phyloP scores from a whole-genome alignment of 2,888 invertebrate species.

The Mantis religiosa region DNA sequence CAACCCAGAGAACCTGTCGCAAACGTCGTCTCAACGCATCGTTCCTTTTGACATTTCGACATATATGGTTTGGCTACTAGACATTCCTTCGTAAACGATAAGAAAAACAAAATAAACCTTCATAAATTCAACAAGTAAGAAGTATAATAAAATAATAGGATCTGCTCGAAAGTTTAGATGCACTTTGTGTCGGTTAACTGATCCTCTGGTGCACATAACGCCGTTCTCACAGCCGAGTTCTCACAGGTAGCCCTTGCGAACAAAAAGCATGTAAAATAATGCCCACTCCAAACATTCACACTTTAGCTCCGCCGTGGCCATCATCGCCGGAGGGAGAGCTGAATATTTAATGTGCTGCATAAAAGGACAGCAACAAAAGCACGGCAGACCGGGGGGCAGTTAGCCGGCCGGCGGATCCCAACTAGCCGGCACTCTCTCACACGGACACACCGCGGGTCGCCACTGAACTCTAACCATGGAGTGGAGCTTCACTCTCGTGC shows the following conservation, averaged over 20 bases:
- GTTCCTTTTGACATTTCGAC: too few relatives aligned
- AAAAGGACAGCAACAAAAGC: neutral
- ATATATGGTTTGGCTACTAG: too few relatives aligned
- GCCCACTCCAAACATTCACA: conserved; percentile 9
- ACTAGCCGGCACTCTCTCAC: neutral
- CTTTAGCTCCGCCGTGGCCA: neutral
- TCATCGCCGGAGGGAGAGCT: neutral
- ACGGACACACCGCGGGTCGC: neutral
- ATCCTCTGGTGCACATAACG: neutral
- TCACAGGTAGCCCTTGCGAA: neutral
- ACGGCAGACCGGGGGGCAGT: neutral
- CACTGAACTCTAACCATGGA: neutral
- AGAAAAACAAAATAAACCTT: too few relatives aligned
- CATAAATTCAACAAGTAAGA: too few relatives aligned
- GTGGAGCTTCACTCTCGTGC: too few relatives aligned
- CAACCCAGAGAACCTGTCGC: too few relatives aligned
- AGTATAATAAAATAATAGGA: too few relatives aligned
- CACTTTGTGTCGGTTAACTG: neutral
- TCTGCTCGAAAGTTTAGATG: too few relatives aligned
- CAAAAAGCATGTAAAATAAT: neutral
- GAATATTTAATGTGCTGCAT: neutral
- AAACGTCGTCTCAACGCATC: too few relatives aligned
- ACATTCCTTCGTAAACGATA: too few relatives aligned
- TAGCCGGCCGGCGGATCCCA: neutral
- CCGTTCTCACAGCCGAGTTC: neutral